A percentile compares a stretch with the other conserved stretches of the same genome.
Conservation (phyloP, 2,888 invertebrate genomes). For the Lithophane socia region DNA sequence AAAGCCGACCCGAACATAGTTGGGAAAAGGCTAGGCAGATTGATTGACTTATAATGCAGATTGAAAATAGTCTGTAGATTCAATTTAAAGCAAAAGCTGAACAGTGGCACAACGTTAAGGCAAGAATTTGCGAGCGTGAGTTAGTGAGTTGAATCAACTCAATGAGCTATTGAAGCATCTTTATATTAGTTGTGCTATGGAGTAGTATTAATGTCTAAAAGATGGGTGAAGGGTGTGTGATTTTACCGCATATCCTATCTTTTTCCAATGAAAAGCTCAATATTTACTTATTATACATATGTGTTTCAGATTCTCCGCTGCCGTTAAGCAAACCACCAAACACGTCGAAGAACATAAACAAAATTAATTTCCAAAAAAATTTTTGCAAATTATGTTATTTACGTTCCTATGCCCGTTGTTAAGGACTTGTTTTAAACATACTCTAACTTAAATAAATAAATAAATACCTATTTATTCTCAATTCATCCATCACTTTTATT, state of each 20-base stretch:
- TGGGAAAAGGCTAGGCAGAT: no score
- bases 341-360: slow-evolving; percentile 68
- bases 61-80: no score
- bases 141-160: not conserved
- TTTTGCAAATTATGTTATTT: slow-evolving; percentile 14
- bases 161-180: not conserved
- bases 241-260: not conserved
- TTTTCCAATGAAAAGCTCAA: not conserved
- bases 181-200: not conserved
- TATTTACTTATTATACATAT: not conserved
- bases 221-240: not conserved
- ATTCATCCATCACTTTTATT: not conserved
- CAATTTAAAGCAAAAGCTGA: not conserved
- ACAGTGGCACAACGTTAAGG: not conserved
- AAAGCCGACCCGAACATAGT: no score
- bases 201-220: not conserved
- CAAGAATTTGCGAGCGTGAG: not conserved
- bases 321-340: slow-evolving; percentile 71
- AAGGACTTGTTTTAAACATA: slow-evolving; percentile 39
- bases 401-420: slow-evolving; percentile 22
- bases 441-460: slow-evolving; percentile 48
- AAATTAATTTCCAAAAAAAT: slow-evolving; percentile 36
- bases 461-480: slow-evolving; percentile 50
- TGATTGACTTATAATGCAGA: no score
- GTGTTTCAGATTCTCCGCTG: slow-evolving; percentile 70